Percentiles rank a stretch among this genome's conserved stretches.
These are phyloP conservation scores for Geophilus truncorum DNA, from an alignment of 2,888 invertebrate species.

Conservation along the genomic window DNA sequence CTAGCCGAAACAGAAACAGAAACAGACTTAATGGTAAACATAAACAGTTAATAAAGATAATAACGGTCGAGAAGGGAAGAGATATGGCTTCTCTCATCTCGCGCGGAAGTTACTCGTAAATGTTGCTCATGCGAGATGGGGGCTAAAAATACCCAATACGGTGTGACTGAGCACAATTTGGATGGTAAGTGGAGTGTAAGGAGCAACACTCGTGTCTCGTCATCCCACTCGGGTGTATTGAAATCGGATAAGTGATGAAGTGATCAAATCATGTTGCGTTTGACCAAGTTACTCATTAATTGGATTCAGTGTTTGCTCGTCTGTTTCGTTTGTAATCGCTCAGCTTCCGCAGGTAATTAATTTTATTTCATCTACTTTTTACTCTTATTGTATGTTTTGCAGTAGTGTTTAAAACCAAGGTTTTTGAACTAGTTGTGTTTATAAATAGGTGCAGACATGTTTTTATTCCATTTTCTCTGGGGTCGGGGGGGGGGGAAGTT, in stretches of 20 bases:
- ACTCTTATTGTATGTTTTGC: too few relatives aligned
- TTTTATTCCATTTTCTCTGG: too few relatives aligned
- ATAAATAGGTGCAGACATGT: too few relatives aligned
- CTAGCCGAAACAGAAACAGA: too few relatives aligned
- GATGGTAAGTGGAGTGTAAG: background rate
- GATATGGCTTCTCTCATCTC: too few relatives aligned
- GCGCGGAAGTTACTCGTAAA: background rate
- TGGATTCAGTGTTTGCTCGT: background rate
- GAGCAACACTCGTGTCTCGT: background rate
- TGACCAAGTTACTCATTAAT: background rate
- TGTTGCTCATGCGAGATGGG: background rate
- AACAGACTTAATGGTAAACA: too few relatives aligned
- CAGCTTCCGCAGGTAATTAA: background rate
- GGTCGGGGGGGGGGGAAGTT: too few relatives aligned
- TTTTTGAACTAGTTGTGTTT: too few relatives aligned
- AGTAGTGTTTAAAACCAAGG: too few relatives aligned
- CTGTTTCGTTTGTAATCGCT: background rate
- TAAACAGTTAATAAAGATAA: too few relatives aligned
- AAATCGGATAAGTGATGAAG: conserved; percentile 6
- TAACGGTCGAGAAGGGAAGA: too few relatives aligned
- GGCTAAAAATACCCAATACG: background rate
- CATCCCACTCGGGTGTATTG: background rate
- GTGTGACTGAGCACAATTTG: conserved; percentile 1
- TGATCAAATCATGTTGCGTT: background rate
- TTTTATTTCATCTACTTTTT: too few relatives aligned